Evolutionary conservation across 2,797 vertebrate genomes (phyloP).

Genomic region (Pipistrellus nathusii): DNA sequence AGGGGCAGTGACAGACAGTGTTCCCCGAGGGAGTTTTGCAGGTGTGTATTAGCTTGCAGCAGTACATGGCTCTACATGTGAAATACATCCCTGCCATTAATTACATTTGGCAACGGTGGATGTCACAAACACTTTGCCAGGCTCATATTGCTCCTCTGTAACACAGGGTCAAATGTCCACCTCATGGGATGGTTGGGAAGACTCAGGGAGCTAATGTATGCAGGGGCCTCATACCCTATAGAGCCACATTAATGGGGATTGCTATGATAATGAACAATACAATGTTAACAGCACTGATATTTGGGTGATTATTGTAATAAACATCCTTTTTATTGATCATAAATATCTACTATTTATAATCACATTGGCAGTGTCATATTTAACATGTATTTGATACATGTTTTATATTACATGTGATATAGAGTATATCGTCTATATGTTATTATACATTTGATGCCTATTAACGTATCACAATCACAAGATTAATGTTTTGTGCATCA

Average conservation of each 20-base stretch:
- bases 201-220: not conserved
- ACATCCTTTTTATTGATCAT: not conserved
- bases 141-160: not conserved
- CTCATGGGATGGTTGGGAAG: not conserved
- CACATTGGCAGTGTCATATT: not conserved
- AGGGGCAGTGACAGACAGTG: not conserved
- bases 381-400: not conserved
- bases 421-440: not conserved
- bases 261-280: not conserved
- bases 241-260: not conserved
- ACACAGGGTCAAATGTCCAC: not conserved
- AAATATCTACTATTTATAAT: not conserved
- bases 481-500: not conserved
- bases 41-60: not conserved
- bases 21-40: not conserved
- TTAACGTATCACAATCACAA: not conserved
- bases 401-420: not conserved
- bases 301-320: not conserved
- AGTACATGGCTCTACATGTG: not conserved
- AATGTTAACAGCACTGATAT: not conserved
- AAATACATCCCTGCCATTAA: not conserved
- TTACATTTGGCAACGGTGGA: not conserved
- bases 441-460: not conserved
- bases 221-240: not conserved
- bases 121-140: not conserved